Evolutionary conservation across 2,113 vertebrate genomes (phyloP), one percentile per base, ranked within the genome.

Genomic region (Acrocephalus kingi): DNA sequence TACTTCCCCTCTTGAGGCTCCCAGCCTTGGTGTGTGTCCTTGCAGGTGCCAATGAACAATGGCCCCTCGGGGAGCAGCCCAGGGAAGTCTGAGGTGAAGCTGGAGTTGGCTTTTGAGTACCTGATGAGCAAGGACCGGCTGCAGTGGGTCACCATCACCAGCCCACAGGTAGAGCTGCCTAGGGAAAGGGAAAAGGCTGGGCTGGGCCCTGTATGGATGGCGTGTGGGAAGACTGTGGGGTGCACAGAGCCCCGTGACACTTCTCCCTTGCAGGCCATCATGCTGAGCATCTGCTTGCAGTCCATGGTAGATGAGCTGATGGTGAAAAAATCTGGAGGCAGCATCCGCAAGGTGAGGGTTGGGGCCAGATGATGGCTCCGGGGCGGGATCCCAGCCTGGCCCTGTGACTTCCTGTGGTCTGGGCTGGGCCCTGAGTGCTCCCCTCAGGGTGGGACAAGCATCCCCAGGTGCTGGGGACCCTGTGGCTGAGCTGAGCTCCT

Each of bases 261-360:
- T n/a, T 68, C n/a, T 92, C 48, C 11, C 43, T 51, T 96, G 71
- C 88, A 99, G 99, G 99, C 99, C 10, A 99, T 99, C 95, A 99
- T 99, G 99, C 99, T 99, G 99, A 99, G 99, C 82, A 99, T 99
- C 98, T 99, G 99, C 93, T 97, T 99, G 59, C 99, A 99, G 97
- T 99, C 99, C 43, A 99, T 99, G 99, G 99, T 99, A 69, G 99
- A 99, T 22, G 99, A 99, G 89, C 96, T 99, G 87, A 99, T 99
- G 99, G 99, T 99, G 94, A 99, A 99, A 95, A 99, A 99, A 92
- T 99, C 99, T 3, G 99, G 99, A 4, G 99, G 99, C 93, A 99
- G 98, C 95, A 99, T 99, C 91, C 99, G 99, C 88, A 99, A 99
- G 99, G 99, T 99, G 74, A 97, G 89, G 25, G 25, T 2, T 64